Base-by-base conservation (phyloP, 2,797 vertebrate species). In the Acomys russatus region DNA sequence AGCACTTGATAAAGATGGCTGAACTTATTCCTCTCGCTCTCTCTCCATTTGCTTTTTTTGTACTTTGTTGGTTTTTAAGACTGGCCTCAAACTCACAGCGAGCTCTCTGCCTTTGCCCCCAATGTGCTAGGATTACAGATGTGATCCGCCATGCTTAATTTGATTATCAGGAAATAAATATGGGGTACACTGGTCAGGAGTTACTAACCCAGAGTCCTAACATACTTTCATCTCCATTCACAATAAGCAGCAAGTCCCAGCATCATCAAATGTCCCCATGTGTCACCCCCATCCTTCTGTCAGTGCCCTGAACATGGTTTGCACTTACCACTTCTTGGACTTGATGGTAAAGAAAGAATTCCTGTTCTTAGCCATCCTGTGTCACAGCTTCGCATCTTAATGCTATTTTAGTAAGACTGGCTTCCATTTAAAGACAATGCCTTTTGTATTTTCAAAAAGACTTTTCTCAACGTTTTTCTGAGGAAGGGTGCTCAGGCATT, bases 351-450 rank as follows among this genome's bases (percentile, higher is more conserved):
- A 28, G 17, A 28, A 76, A 56, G 74, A 79, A 63, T 25, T 51
- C 14, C 9, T 3, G 6, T 38, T 79, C 61, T 8, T 6, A 3
- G n/a, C 14, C 6, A 49, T n/a, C 22, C 38, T 1, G 0, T 28
- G 0, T 10, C 49, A 14, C 18, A 49, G 25, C 28, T n/a, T 51
- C 18, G 11, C 3, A 4, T 68, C 63, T 51, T 30, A 49, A 23
- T 35, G 38, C 70, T 86, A 3, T 68, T 61, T 73, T 49, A 82
- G 80, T 79, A 23, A 71, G 23, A 51, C 11, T 59, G 77, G 51
- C 61, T 95, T 78, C 38, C 10, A 44, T 59, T 71, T 63, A 79
- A 90, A 56, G 44, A 49, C 2, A 9, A 10, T 28, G 7, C 33
- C 14, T 82, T 88, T 82, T 63, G 54, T 28, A 33, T 92, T 35